Percentiles rank a stretch among this genome's conserved stretches.
phyloP scores from a whole-genome alignment of 2,888 invertebrate species.

The Thecocarcelia acutangulata region DNA sequence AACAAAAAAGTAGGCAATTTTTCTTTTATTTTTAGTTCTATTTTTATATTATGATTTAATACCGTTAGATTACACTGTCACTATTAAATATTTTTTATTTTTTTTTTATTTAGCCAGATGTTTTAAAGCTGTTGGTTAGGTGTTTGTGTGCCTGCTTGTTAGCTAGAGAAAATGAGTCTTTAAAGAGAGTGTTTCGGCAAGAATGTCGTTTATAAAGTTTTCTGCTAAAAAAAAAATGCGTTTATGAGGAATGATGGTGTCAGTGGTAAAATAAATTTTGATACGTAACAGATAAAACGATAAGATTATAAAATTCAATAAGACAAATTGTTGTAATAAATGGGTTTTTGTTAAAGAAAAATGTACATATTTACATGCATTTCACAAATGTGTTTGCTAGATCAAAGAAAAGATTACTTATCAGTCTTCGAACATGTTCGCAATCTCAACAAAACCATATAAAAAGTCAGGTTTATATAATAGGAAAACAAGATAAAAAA shows the following conservation, averaged over 20 bases:
- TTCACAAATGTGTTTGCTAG: background rate
- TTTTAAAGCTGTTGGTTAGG: background rate
- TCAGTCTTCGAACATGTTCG: too few relatives aligned
- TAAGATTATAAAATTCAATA: conserved; percentile 5
- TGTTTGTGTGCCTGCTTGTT: background rate
- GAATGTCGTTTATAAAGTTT: background rate
- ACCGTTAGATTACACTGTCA: conserved; percentile 54
- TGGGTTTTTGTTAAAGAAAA: background rate
- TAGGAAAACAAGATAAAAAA: too few relatives aligned
- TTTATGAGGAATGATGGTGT: background rate
- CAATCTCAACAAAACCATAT: too few relatives aligned
- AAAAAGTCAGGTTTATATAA: too few relatives aligned
- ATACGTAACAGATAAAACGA: background rate
- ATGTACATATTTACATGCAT: background rate
- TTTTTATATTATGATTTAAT: conserved; percentile 47
- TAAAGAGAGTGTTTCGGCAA: background rate
- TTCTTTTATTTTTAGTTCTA: background rate
- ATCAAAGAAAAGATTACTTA: too few relatives aligned
- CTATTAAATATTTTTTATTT: conserved; percentile 30
- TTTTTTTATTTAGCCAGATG: conserved; percentile 36
- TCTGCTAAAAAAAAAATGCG: conserved; percentile 10
- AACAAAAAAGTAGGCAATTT: conserved; percentile 37
- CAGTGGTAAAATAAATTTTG: background rate
- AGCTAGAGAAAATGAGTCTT: background rate
- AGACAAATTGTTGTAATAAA: background rate